Base-by-base conservation (phyloP, 2,888 invertebrate genomes). In the Tillus elongatus region DNA sequence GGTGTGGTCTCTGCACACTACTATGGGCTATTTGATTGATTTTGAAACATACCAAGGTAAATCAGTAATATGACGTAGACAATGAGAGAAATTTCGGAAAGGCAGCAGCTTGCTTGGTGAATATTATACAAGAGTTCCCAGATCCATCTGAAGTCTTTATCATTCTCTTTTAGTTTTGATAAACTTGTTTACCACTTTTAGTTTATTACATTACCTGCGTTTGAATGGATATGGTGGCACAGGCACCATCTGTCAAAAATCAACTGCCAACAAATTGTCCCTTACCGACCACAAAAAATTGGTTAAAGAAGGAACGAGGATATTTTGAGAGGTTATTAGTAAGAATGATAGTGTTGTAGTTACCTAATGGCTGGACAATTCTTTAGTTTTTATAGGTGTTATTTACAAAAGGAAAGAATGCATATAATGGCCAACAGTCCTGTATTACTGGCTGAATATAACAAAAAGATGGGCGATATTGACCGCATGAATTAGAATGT, bases 21-120 rank as follows among this genome's bases (percentile, higher is more conserved):
- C n/a, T n/a, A n/a, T n/a, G n/a, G n/a, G n/a, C 4, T 50, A 43
- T 50, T 49, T 49, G 30, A 37, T 52, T 6, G 44, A 53, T 35
- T 56, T 53, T 41, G 50, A 54, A 41, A 44, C 51, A 9, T 57
- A 54, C n/a, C 36, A 52, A 54, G 40, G 54, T 4, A 49, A 45
- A 40, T 49, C 45, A 39, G 41, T 45, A 13, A 44, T 51, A 44
- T 12, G 53, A 54, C 14, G 2, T 33, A 3, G 26, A 35, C 9
- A 47, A 50, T 37, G 45, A 54, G 34, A 27, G 33, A 35, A 10
- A 33, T 10, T 49, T 52, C 46, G 52, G 53, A 11, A 53, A 52
- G 37, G 39, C 45, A 13, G 34, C 54, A 15, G 45, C 48, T 10
- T 49, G 40, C 13, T 15, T 44, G 26, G 11, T 46, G 10, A 11